Evolutionary conservation across 2,888 invertebrate species (phyloP), one percentile per base, ranked within the genome.

Genomic region (Icerya purchasi): DNA sequence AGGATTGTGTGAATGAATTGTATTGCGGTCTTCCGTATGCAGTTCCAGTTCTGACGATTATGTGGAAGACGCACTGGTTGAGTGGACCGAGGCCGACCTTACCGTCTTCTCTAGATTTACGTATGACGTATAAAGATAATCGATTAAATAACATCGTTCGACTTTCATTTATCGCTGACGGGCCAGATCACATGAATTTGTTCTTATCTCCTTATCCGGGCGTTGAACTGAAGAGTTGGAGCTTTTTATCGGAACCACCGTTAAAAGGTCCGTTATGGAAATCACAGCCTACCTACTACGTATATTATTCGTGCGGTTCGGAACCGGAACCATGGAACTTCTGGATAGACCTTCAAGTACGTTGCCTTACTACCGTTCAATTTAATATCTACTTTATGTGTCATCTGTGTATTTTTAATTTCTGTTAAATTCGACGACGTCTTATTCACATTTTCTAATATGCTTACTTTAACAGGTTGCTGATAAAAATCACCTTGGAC

Each of bases 1-100:
- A 64, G 20, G 74, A 80, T 65, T 86, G 86, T 71, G 71, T 73
- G 56, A 72, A 74, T 60, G 76, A 79, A 70, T 71, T 81, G 65
- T 86, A 84, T 72, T 88, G 87, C 72, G 87, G 86, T 61, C 74
- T 83, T 72, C 86, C 88, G 18, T 87, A 84, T 73, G 78, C 80
- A 68, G 80, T 86, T 70, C 87, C 88, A 50, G 82, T 83, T 65
- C 74, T 78, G 62, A 74, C 77, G 57, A 79, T 84, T 67, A 74
- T 86, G 65, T 77, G 77, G 76, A 73, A 74, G 70, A 81, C 81
- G 22, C 77, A 77, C 70, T 79, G 78, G 76, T 70, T 80, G 63
- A 76, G 77, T 53, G 78, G 76, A 21, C 74, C 76, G 14, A 71
- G 74, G 56, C 78, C 79, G 36, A 68, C 69, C 53, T 71, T 78